Evolutionary conservation across 2,797 vertebrate species (phyloP).

Genomic region (Oreochromis mossambicus): DNA sequence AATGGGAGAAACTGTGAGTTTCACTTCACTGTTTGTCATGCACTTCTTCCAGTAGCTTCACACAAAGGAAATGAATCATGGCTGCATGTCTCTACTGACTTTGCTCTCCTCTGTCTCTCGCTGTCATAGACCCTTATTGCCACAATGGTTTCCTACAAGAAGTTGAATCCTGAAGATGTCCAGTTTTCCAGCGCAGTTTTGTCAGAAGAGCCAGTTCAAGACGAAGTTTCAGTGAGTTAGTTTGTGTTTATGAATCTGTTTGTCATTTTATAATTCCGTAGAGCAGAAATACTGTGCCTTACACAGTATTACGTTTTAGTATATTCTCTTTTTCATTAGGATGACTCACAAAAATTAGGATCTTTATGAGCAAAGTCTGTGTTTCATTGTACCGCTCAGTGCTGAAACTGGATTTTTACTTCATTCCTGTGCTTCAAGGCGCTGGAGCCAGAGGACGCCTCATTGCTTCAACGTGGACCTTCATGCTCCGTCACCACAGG

Average conservation of each 20-base stretch:
- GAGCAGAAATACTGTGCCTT: background rate
- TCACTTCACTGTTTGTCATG: background rate
- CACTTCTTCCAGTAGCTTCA: background rate
- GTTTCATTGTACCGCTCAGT: background rate
- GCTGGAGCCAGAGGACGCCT: constrained; percentile 48
- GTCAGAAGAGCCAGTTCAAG: constrained; percentile 31
- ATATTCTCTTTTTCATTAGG: background rate
- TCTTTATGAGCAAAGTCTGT: background rate
- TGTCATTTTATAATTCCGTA: background rate
- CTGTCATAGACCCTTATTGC: background rate
- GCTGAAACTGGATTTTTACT: background rate
- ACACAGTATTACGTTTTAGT: background rate
- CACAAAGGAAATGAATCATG: background rate
- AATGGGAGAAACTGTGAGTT: background rate
- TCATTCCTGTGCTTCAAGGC: constrained; percentile 29
- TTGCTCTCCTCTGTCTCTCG: background rate
- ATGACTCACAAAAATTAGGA: background rate
- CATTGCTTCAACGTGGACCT: constrained; percentile 57
- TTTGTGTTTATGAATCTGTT: background rate
- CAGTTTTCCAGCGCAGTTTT: constrained; percentile 48
- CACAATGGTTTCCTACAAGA: constrained; percentile 69
- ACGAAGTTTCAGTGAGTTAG: constrained; percentile 46
- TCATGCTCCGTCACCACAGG: constrained; percentile 61
- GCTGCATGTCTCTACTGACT: background rate
- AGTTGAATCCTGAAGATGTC: constrained; percentile 67